Conservation (phyloP, 2,797 vertebrate genomes). For the Syndactyla subalaris region DNA sequence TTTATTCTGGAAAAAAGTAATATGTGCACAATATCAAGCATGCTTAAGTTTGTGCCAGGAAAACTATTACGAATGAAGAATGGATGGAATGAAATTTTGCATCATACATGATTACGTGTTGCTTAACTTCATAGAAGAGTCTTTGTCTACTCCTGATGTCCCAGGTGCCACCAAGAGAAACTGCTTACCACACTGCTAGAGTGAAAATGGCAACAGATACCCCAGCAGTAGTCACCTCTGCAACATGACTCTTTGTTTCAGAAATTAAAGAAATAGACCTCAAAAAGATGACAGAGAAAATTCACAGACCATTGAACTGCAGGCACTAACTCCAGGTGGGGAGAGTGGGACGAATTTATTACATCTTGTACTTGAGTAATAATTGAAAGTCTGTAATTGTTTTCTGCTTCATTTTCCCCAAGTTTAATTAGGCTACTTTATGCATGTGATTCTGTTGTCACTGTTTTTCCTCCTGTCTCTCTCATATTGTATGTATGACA, state of each 20-base stretch:
- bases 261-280: slow-evolving; percentile 33
- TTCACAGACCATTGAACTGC: slow-evolving; percentile 49
- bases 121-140: slow-evolving; percentile 66
- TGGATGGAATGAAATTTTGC: slow-evolving; percentile 60
- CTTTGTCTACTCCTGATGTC: slow-evolving; percentile 46
- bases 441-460: not conserved
- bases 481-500: not conserved
- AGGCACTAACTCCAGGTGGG: slow-evolving; percentile 22
- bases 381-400: slow-evolving; percentile 45
- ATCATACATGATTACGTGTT: slow-evolving; percentile 64
- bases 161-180: slow-evolving; percentile 50
- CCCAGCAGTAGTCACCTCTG: slow-evolving; percentile 38
- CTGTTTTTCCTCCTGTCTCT: not conserved
- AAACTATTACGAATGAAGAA: slow-evolving; percentile 47
- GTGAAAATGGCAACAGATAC: slow-evolving; percentile 15
- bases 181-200: slow-evolving; percentile 30
- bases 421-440: slow-evolving; percentile 33
- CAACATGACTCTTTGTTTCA: slow-evolving; percentile 28
- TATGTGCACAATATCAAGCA: slow-evolving; percentile 72
- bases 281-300: slow-evolving; percentile 56
- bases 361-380: slow-evolving; percentile 4
- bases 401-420: slow-evolving; percentile 53
- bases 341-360: slow-evolving; percentile 7
- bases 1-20: slow-evolving; percentile 75
- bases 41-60: slow-evolving; percentile 66